Evolutionary conservation across 2,797 vertebrate species (phyloP), one percentile per base, ranked within the genome.

Genomic region (Hypotaenidia okinawae): DNA sequence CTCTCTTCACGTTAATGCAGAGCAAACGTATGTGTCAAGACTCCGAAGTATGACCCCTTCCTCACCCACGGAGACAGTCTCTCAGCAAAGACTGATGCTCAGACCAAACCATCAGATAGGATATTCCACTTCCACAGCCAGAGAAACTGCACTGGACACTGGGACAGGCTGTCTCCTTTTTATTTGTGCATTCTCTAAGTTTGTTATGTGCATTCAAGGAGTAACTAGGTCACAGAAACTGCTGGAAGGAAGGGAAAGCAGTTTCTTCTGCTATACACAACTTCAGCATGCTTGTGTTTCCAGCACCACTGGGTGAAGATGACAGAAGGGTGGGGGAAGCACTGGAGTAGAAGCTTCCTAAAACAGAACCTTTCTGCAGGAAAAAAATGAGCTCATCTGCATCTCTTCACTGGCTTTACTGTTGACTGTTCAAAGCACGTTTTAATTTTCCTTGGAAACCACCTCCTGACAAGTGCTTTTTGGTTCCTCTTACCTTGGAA

Each of bases 61-160:
- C 49, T 13, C 57, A 55, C 17, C 25, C 13, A 11, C 2, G 22
- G 54, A 22, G 35, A 3, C n/a, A 8, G 9, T 8, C 45, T 21
- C 63, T 59, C 54, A 47, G 51, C 52, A 51, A 69, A 64, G 47
- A 33, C 47, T 32, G 37, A 5, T 25, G 23, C 68, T 74, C 35
- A 41, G 27, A 66, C 8, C 52, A 35, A 45, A 33, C 32, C 28
- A n/a, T n/a, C 21, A 10, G 13, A 13, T 6, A n/a, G 0, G 2
- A 54, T 8, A 52, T 52, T 72, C 30, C 72, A 54, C 7, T 52
- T 54, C 25, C 30, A n/a, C 17, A 37, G 86, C 10, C 68, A 45
- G 13, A 25, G 37, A 75, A 86, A 37, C 7, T 3, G 32, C 62
- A 18, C 15, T 7, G 68, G 79, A 43, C 14, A 8, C 41, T 6